Evolutionary conservation across 2,888 invertebrate genomes (phyloP).

Genomic region (Smittia aterrima): DNA sequence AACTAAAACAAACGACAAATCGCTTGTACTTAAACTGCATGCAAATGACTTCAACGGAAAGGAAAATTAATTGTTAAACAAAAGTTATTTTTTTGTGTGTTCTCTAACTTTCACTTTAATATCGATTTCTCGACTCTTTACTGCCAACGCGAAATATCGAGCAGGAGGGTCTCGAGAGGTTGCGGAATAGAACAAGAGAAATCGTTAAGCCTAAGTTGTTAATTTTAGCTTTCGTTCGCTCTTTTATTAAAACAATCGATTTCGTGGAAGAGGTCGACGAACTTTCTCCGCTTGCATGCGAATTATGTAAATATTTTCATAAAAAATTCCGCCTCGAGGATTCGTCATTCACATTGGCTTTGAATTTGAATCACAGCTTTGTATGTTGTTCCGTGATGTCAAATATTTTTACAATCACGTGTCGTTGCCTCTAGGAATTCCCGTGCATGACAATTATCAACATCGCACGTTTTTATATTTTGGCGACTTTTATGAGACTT

Average conservation of each 20-base stretch:
- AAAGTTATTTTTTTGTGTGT: not conserved
- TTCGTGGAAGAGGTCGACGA: not conserved
- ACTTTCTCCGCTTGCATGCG: slow-evolving; percentile 19
- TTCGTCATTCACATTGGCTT: not conserved
- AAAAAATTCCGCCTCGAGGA: not conserved
- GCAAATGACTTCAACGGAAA: slow-evolving; percentile 15
- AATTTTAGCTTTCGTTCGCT: too few relatives aligned
- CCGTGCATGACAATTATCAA: too few relatives aligned
- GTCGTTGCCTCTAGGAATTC: not conserved
- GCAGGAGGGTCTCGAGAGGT: not conserved
- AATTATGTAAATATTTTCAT: not conserved
- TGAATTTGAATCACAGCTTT: not conserved
- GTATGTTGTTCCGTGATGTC: not conserved
- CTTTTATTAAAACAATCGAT: too few relatives aligned
- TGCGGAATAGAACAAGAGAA: too few relatives aligned
- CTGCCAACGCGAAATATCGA: not conserved
- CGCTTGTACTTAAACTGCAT: slow-evolving; percentile 17
- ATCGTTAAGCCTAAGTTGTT: too few relatives aligned
- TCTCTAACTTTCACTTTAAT: slow-evolving; percentile 30
- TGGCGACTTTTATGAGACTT: not conserved
- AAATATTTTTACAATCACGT: not conserved
- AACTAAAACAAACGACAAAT: slow-evolving; percentile 22
- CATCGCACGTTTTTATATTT: not conserved
- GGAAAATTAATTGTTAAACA: slow-evolving; percentile 29
- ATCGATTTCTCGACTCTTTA: slow-evolving; percentile 7